Percentiles rank a stretch among this genome's conserved stretches.
phyloP scores from a whole-genome alignment of 1,140 invertebrate genomes.

The Drosophila rhopaloa region DNA sequence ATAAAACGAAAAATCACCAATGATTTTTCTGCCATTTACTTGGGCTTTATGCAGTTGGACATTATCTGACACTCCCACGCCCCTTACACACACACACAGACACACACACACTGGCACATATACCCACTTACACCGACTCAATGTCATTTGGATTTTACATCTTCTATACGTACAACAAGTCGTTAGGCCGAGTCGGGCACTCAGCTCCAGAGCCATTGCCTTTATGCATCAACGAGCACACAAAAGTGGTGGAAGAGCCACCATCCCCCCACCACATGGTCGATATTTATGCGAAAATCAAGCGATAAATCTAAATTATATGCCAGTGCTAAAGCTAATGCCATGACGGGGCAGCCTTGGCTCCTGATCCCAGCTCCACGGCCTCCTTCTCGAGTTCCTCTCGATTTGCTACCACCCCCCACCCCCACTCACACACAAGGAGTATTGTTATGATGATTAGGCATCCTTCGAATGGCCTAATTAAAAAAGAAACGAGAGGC shows the following conservation, averaged over 20 bases:
- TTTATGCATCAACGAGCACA: constrained; percentile 75
- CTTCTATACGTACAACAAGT: constrained; percentile 59
- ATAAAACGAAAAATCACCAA: constrained; percentile 62
- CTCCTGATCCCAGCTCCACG: constrained; percentile 25
- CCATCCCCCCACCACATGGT: constrained; percentile 40
- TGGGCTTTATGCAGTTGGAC: constrained; percentile 45
- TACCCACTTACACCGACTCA: constrained; percentile 18
- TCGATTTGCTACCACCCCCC: background rate
- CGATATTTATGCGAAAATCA: constrained; percentile 81
- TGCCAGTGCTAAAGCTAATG: constrained; percentile 67
- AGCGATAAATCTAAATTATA: constrained; percentile 82
- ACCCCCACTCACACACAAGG: background rate
- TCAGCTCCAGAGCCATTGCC: constrained; percentile 63
- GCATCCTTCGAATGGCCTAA: constrained; percentile 50
- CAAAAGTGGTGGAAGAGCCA: constrained; percentile 48
- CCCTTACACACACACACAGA: constrained; percentile 9
- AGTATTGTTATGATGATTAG: constrained; percentile 78
- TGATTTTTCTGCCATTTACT: constrained; percentile 56
- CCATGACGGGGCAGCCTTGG: constrained; percentile 42
- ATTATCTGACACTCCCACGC: constrained; percentile 52
- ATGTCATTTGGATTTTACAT: constrained; percentile 72
- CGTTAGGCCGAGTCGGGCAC: constrained; percentile 70
- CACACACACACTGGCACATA: background rate
- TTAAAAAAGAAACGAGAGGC: constrained; percentile 68
- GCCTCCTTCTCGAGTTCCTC: too few species aligned